Evolutionary conservation across 2,797 vertebrate species (phyloP), one percentile per base, ranked within the genome.

Genomic region (Gallinago solitaria): DNA sequence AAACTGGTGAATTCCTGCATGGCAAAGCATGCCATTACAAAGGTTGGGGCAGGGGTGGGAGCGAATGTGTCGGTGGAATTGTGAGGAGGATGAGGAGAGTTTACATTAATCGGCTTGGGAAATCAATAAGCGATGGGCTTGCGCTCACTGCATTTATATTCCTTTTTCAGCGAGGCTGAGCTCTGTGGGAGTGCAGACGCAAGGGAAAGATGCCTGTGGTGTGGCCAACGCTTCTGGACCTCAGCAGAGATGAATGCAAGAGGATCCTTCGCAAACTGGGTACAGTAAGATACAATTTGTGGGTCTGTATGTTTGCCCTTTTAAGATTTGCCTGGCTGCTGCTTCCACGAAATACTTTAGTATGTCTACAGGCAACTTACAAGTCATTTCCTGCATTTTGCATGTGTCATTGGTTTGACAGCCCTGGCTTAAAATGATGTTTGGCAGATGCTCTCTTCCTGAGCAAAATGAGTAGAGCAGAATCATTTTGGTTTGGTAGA

Each of bases 191-290:
- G 98, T 93, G 94, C 37, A 96, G 97, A 94, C 92, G 96, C 93
- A 74, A 98, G 96, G 98, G 97, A 95, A 98, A 97, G 98, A 99
- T 99, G 99, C 99, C 99, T 48, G 99, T 99, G 97, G 99, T 99
- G 95, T 99, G 99, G 99, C 99, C 99, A 87, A 99, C 99, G 89
- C 99, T 99, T 96, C 98, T 99, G 76, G 99, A 99, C 97, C 98
- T 99, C 96, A 99, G 99, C 97, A 98, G 99, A 94, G 99, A 99
- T 98, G 99, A 99, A 93, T 99, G 99, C 97, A 99, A 99, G 97
- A 98, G 99, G 95, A 99, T 99, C 97, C 99, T 99, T 92, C 99
- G 99, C 94, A 99, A 99, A 98, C 98, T 99, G 95, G 99, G 99
- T 99, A 98, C 95, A 97, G 70, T 96, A 96, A 93, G 57, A 96